Conservation (phyloP, 2,113 vertebrate species). For the Chascanopsetta lugubris region DNA sequence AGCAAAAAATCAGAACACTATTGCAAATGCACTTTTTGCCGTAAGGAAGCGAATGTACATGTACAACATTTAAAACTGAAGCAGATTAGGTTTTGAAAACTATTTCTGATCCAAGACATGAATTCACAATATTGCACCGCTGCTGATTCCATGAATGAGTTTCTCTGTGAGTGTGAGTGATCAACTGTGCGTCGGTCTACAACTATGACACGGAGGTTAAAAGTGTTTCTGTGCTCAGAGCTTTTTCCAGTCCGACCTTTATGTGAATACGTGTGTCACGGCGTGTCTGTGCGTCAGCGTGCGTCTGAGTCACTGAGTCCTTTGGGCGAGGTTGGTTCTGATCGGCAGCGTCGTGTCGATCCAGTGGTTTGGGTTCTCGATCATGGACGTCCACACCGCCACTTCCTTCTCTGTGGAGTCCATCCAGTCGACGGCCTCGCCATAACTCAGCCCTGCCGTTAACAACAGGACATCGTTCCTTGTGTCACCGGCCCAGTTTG, state of each 20-base stretch:
- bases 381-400: conserved; percentile 84
- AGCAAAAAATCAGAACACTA: conserved; percentile 20
- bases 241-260: conserved; percentile 23
- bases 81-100: conserved; percentile 14
- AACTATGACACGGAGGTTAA: conserved; percentile 28
- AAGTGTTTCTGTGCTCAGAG: not conserved
- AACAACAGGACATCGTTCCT: not conserved
- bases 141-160: conserved; percentile 26
- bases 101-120: conserved; percentile 5
- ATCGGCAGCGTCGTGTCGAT: conserved; percentile 87
- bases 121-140: conserved; percentile 42
- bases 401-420: conserved; percentile 91
- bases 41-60: conserved; percentile 11
- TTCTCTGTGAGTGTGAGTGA: conserved; percentile 3
- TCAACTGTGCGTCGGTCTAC: no score
- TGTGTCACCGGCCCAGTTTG: no score
- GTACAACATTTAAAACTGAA: conserved; percentile 22
- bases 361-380: conserved; percentile 87
- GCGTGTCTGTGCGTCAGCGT: no score
- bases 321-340: conserved; percentile 84
- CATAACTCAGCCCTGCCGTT: conserved; percentile 88
- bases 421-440: conserved; percentile 91
- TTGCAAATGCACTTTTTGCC: conserved; percentile 16
- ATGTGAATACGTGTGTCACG: not conserved
- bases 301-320: conserved; percentile 51